These are phyloP conservation scores for Aplidium turbinatum DNA, from an alignment of 23 tunicate genomes.

Conservation along the genomic window DNA sequence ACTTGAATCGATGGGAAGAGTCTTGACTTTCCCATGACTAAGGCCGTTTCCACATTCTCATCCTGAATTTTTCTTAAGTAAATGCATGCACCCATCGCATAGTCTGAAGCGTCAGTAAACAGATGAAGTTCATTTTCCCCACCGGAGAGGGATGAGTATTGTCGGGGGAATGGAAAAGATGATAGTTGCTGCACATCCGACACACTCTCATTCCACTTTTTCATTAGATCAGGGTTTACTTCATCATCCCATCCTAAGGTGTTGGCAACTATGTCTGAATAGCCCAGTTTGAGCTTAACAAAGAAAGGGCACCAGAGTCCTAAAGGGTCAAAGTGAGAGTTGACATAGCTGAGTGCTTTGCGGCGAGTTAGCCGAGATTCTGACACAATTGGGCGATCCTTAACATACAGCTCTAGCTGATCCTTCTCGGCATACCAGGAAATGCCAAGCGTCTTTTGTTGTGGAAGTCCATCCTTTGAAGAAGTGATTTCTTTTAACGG, in stretches of 20 bases:
- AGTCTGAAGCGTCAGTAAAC: not conserved
- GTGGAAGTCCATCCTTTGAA: not conserved
- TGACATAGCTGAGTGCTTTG: constrained; percentile 5
- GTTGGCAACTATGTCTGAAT: constrained; percentile 1
- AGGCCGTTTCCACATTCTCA: not conserved
- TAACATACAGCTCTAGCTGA: not conserved
- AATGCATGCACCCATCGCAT: constrained; percentile 8
- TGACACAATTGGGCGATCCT: not conserved
- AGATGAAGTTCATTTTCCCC: not conserved
- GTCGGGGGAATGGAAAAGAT: constrained; percentile 2
- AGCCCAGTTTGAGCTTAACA: constrained; percentile 16
- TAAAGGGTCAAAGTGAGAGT: constrained; percentile 8
- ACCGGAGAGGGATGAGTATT: not conserved
- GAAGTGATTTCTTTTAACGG: not conserved
- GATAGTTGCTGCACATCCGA: not conserved
- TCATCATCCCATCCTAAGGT: constrained; percentile 15
- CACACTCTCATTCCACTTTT: not conserved
- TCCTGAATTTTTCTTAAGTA: constrained; percentile 3
- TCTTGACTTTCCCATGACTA: not conserved
- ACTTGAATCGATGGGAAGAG: constrained; percentile 2
- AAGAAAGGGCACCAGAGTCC: constrained; percentile 10
- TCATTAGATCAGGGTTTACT: not conserved
- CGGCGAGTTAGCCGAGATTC: constrained; percentile 3
- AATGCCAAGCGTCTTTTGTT: constrained; percentile 8
- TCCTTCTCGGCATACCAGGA: not conserved